Percentiles rank a stretch among this genome's conserved stretches.
Evolutionary conservation across 2,888 invertebrate genomes (phyloP).

Genomic region (Tineola bisselliella): DNA sequence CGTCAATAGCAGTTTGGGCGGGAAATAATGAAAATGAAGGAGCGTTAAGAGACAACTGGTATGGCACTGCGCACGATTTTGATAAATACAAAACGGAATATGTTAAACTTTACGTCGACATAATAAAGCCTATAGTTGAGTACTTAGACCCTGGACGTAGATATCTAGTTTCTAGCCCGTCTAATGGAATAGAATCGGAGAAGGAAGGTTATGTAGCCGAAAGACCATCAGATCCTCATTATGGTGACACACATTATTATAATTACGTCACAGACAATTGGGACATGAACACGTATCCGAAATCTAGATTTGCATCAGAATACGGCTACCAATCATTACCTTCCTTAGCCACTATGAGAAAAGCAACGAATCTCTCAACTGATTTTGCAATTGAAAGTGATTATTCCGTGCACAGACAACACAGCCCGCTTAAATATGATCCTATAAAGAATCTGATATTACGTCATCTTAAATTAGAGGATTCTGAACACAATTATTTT

Average conservation of each 20-base stretch:
- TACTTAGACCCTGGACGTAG: conserved; percentile 71
- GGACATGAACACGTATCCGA: conserved; percentile 79
- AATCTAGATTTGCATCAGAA: conserved; percentile 91
- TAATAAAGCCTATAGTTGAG: conserved; percentile 73
- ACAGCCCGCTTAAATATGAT: conserved; percentile 78
- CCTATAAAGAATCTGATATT: conserved; percentile 71
- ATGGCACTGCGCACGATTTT: conserved; percentile 61
- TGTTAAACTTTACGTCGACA: conserved; percentile 81
- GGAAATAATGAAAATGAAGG: conserved; percentile 98
- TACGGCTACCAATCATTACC: conserved; percentile 95
- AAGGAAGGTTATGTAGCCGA: conserved; percentile 72
- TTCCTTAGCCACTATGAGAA: conserved; percentile 72
- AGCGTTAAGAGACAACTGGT: conserved; percentile 86
- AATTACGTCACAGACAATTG: conserved; percentile 85
- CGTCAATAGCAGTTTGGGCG: conserved; percentile 91
- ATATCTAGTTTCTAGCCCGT: conserved; percentile 90
- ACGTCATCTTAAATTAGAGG: conserved; percentile 70
- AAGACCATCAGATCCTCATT: conserved; percentile 80
- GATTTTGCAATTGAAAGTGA: conserved; percentile 66
- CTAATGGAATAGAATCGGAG: conserved; percentile 81
- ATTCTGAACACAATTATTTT: conserved; percentile 64
- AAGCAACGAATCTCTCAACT: conserved; percentile 59
- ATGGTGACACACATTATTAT: conserved; percentile 94
- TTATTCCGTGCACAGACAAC: conserved; percentile 84
- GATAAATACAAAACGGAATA: conserved; percentile 78